Base-by-base conservation (phyloP, 2,888 invertebrate species). In the Uropetala carovei region DNA sequence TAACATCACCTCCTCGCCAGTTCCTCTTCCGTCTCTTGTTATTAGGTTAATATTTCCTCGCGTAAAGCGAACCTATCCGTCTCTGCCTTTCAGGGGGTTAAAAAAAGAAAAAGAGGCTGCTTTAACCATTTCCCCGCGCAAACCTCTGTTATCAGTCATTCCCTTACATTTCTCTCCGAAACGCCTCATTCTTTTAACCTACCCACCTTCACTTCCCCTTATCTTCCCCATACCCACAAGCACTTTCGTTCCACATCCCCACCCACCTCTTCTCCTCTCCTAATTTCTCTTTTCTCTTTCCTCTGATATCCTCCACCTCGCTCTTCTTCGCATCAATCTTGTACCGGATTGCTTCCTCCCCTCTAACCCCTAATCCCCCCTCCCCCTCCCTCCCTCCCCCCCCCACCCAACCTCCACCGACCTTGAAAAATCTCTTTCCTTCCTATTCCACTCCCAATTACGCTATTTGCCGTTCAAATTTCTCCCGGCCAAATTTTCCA, bases 21-120 rank as follows among this genome's bases (percentile, higher is more conserved):
- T 22, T 86, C 14, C 60, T 16, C 27, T 27, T 27, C 60, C 60
- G 0, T 60, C 27, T 60, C 58, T 60, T 22, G 43, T 56, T 56
- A 84, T 84, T 64, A 43, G 89, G 64, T n/a, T 30, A 89, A 89
- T 89, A 89, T 89, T 89, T 89, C 68, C 64, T 13, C 64, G 43
- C 89, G 64, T 89, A 64, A 43, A 64, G n/a, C 11, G 43, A 56
- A 0, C 2, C 89, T 11, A 89, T 89, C 64, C 64, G 16, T 89
- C 68, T 68, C 89, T 64, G 60, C 64, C 86, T 68, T 3, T n/a
- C n/a, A n/a, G 30, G 18, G 18, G 56, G 18, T 89, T n/a, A 89
- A 89, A 89, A 86, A 89, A n/a, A n/a, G n/a, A n/a, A n/a, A n/a
- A n/a, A n/a, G n/a, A 89, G 8, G n/a, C 60, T 18, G 18, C 43